A percentile compares a stretch with the other conserved stretches of the same genome.
Conservation (phyloP, 2,113 vertebrate genomes). For the Petrocephalus zakoni region DNA sequence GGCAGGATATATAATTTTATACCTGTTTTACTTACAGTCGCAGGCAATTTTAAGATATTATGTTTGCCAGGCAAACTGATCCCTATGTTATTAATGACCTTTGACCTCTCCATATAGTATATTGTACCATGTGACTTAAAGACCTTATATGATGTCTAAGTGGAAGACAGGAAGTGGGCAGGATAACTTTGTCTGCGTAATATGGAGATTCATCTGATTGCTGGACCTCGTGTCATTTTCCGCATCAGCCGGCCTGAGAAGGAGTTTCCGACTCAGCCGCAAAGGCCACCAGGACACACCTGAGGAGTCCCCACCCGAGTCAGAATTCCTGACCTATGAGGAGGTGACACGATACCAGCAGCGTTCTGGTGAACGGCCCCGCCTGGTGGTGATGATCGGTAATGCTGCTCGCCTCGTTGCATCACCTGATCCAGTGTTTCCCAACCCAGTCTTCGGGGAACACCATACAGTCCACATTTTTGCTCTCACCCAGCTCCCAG, state of each 20-base stretch:
- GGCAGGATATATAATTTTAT: background rate
- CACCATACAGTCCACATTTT: too few species aligned
- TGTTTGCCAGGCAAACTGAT: background rate
- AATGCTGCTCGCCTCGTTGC: constrained; percentile 16
- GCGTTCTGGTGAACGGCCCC: constrained; percentile 70
- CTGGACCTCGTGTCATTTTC: background rate
- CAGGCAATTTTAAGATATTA: background rate
- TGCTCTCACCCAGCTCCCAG: too few species aligned
- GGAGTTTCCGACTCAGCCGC: constrained; percentile 85
- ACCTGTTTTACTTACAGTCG: background rate
- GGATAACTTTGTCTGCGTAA: background rate
- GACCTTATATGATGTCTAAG: background rate
- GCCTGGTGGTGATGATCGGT: constrained; percentile 90
- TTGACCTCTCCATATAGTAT: background rate
- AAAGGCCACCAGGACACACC: constrained; percentile 69
- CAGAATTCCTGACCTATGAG: constrained; percentile 79
- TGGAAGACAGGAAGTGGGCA: background rate
- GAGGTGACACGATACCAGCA: constrained; percentile 89
- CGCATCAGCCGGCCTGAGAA: constrained; percentile 76
- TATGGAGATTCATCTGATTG: background rate
- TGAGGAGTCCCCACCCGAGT: constrained; percentile 54
- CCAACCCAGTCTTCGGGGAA: too few species aligned
- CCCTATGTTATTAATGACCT: background rate
- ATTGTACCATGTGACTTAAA: background rate
- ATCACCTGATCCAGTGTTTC: too few species aligned